Conservation (phyloP, 23 tunicate species). For the Styela clava region DNA sequence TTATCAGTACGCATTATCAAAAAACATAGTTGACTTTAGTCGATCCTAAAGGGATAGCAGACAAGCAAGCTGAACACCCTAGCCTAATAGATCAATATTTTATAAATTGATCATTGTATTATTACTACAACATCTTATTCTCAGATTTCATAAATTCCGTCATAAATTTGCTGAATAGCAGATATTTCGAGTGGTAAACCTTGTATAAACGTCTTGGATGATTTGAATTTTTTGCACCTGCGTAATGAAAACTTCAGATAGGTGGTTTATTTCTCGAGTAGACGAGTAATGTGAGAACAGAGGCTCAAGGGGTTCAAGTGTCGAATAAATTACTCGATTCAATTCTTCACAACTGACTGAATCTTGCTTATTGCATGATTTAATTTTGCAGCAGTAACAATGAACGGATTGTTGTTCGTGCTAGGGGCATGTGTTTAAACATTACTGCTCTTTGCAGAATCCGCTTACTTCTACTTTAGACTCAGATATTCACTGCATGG, state of each 20-base stretch:
- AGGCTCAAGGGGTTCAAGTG: background rate
- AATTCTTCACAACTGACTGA: background rate
- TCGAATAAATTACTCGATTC: background rate
- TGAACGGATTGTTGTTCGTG: too few relatives aligned
- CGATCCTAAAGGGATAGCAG: too few relatives aligned
- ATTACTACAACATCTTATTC: background rate
- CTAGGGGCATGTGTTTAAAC: too few relatives aligned
- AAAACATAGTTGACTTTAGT: too few relatives aligned
- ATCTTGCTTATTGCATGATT: too few relatives aligned
- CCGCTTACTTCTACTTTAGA: too few relatives aligned
- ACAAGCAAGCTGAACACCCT: too few relatives aligned
- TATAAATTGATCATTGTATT: background rate
- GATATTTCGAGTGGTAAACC: background rate
- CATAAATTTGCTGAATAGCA: background rate
- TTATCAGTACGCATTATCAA: too few relatives aligned
- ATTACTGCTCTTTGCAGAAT: too few relatives aligned
- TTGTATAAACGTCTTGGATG: background rate
- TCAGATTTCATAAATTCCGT: background rate
- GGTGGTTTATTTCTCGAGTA: background rate
- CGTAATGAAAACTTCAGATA: background rate
- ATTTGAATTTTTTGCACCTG: background rate
- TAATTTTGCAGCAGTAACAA: too few relatives aligned
- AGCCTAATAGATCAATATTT: too few relatives aligned
- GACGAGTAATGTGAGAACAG: background rate
- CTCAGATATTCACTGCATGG: too few relatives aligned